Evolutionary conservation across 92 coral and sea anemone genomes (phyloP).

Genomic region (Bergia puertoricense): DNA sequence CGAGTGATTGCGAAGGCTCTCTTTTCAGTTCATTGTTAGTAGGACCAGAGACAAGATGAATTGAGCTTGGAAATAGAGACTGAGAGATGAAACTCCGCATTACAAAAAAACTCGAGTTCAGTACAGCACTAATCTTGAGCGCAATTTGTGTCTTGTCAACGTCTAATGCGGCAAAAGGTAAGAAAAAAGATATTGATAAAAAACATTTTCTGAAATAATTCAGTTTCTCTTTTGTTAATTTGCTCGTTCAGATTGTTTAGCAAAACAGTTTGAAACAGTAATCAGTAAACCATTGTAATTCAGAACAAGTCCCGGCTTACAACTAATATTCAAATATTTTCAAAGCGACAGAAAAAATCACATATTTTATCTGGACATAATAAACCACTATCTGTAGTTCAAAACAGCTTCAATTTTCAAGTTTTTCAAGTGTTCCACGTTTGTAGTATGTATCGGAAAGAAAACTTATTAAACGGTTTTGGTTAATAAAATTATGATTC

Average conservation of each 20-base stretch:
- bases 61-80: background rate
- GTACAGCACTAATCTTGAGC: background rate
- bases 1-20: background rate
- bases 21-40: background rate
- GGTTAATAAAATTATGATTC: no score
- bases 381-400: background rate
- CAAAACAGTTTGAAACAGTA: background rate
- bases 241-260: background rate
- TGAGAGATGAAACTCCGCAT: background rate
- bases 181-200: background rate
- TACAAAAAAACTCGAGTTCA: background rate
- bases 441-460: no score
- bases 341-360: background rate
- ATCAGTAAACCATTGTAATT: background rate
- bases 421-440: background rate
- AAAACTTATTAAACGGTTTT: no score
- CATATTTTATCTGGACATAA: no score
- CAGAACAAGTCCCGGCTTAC: background rate
- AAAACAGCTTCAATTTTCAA: no score
- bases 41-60: no score
- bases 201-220: background rate
- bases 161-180: slow-evolving; percentile 1
- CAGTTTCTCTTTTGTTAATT: background rate
- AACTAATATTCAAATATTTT: background rate
- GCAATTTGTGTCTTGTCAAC: background rate